Conservation (phyloP, 2,888 invertebrate species). For the Lasioglossum zephyrum region DNA sequence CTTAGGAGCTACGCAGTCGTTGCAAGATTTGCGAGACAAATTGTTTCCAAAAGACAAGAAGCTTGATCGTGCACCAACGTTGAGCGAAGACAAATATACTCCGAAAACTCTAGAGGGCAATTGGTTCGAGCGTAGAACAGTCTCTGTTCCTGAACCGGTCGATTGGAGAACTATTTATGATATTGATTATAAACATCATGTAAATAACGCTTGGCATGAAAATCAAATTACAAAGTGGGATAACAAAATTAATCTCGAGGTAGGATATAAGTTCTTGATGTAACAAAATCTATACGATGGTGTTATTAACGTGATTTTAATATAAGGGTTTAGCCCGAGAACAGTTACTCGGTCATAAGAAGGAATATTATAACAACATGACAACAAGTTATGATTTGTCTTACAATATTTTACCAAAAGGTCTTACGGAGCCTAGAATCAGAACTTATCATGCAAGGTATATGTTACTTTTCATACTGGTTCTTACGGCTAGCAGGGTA, state of each 20-base stretch:
- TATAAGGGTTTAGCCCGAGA: constrained; percentile 46
- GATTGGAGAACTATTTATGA: constrained; percentile 62
- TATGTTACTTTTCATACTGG: background rate
- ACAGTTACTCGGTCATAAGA: constrained; percentile 83
- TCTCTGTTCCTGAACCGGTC: constrained; percentile 35
- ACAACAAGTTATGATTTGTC: constrained; percentile 86
- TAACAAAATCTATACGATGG: background rate
- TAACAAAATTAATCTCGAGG: constrained; percentile 82
- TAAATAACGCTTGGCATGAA: constrained; percentile 34
- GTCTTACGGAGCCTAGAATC: constrained; percentile 61
- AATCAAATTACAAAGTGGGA: constrained; percentile 80
- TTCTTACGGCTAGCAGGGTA: background rate
- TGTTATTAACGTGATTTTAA: constrained; percentile 8
- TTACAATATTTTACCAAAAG: constrained; percentile 86
- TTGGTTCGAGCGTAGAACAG: constrained; percentile 71
- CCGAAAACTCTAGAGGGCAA: constrained; percentile 72
- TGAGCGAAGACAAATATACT: constrained; percentile 63
- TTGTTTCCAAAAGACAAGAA: constrained; percentile 44
- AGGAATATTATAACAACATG: constrained; percentile 85
- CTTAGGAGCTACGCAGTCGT: constrained; percentile 31
- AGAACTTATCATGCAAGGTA: constrained; percentile 84
- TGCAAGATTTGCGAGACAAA: constrained; percentile 52
- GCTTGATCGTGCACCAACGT: constrained; percentile 38
- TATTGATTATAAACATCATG: constrained; percentile 51
- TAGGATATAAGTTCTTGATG: constrained; percentile 38